Conservation (phyloP, 2,113 vertebrate species). For the Greenwoodochromis staneri region DNA sequence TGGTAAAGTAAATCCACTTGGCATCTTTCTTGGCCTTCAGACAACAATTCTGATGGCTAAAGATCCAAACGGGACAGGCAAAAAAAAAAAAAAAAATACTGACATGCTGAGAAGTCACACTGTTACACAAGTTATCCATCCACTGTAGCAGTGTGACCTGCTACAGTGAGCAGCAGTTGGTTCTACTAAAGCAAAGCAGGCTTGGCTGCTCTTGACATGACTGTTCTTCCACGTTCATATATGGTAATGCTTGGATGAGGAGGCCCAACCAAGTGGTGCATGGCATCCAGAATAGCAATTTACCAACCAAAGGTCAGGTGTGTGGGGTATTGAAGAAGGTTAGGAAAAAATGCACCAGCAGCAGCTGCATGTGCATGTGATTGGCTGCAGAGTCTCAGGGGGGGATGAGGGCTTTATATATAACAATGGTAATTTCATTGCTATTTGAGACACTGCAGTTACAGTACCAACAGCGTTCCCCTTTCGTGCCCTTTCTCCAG, state of each 20-base stretch:
- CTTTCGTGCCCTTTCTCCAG: neutral
- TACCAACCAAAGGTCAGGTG: conserved; percentile 8
- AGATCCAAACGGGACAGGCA: fast-evolving
- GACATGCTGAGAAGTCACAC: neutral
- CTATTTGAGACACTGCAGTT: neutral
- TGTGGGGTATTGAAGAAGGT: neutral
- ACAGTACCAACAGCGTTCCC: neutral
- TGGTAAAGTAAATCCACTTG: neutral
- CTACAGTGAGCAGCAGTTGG: neutral
- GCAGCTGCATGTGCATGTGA: neutral
- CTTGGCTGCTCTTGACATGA: neutral
- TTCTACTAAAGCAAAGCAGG: neutral
- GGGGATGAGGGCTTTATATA: neutral
- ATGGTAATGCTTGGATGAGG: neutral
- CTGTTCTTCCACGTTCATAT: neutral
- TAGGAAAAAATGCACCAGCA: neutral
- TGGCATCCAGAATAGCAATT: neutral
- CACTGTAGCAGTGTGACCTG: neutral
- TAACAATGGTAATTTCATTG: neutral
- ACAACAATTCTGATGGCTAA: neutral
- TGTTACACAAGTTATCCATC: neutral
- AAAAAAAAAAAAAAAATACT: neutral
- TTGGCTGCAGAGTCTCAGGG: neutral
- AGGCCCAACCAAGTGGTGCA: neutral
- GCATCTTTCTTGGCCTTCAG: neutral